phyloP scores from a whole-genome alignment of 2,113 vertebrate genomes.

The Epinephelus moara region DNA sequence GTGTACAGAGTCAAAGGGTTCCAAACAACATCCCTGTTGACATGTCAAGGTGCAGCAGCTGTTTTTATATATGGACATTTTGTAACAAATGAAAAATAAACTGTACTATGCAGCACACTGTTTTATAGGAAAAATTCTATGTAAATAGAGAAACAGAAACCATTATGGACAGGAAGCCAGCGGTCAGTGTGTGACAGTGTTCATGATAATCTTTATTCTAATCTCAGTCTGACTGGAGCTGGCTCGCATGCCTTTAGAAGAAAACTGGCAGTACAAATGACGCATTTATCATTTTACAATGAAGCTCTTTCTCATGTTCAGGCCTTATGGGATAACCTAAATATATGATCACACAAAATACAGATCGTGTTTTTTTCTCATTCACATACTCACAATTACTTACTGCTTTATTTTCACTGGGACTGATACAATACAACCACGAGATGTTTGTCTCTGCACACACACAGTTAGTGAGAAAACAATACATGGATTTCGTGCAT shows the following conservation, averaged over 20 bases:
- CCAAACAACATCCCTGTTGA: too few species aligned
- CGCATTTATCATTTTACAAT: not conserved
- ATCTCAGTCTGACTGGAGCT: not conserved
- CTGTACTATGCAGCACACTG: not conserved
- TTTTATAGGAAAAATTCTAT: not conserved
- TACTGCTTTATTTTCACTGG: not conserved
- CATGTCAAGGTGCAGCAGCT: too few species aligned
- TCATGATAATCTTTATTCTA: not conserved
- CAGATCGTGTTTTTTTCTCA: not conserved
- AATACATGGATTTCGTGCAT: not conserved
- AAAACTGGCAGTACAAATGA: not conserved
- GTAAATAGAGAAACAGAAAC: not conserved
- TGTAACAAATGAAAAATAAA: not conserved
- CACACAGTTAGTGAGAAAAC: not conserved
- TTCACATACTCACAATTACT: not conserved
- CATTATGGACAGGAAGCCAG: not conserved
- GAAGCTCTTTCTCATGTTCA: not conserved
- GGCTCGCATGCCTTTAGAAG: too few species aligned
- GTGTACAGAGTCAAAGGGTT: too few species aligned
- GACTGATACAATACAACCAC: not conserved
- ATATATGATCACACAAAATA: not conserved
- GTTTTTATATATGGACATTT: too few species aligned
- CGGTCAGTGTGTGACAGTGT: not conserved
- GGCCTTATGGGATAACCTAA: not conserved
- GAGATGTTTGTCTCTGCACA: not conserved